These are phyloP conservation scores for Mormyrops boulengeri DNA, from an alignment of 2,797 vertebrate genomes.

Conservation along the genomic window DNA sequence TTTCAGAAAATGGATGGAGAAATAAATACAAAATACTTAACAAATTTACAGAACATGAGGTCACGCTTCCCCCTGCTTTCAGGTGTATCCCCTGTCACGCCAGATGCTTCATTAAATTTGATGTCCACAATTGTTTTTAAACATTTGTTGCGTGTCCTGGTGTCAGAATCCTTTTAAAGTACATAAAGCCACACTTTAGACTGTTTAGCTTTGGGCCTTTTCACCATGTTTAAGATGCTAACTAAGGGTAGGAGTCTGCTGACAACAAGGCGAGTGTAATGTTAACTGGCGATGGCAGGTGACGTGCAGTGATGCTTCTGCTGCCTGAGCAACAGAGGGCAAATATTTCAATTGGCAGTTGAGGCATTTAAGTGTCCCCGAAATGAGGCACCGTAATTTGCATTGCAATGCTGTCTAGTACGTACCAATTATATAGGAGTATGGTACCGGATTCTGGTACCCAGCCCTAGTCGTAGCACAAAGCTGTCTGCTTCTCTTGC, in stretches of 20 bases:
- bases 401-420: background rate
- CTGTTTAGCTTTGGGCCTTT: background rate
- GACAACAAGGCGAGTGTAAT: background rate
- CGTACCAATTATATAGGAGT: background rate
- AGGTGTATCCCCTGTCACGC: background rate
- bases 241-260: background rate
- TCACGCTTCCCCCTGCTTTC: background rate
- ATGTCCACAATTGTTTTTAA: background rate
- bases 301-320: background rate
- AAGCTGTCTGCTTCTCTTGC: conserved; percentile 14
- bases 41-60: background rate
- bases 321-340: background rate
- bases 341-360: background rate
- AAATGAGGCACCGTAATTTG: background rate
- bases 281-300: background rate
- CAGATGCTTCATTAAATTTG: background rate
- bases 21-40: background rate
- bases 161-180: background rate
- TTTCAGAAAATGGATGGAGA: background rate
- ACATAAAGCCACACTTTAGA: background rate
- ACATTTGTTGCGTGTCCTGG: background rate
- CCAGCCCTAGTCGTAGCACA: background rate
- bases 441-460: background rate
- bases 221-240: background rate
- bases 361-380: background rate